These are phyloP conservation scores for Stylophora pistillata DNA, from an alignment of 64 coral and sea anemone species.

Conservation along the genomic window DNA sequence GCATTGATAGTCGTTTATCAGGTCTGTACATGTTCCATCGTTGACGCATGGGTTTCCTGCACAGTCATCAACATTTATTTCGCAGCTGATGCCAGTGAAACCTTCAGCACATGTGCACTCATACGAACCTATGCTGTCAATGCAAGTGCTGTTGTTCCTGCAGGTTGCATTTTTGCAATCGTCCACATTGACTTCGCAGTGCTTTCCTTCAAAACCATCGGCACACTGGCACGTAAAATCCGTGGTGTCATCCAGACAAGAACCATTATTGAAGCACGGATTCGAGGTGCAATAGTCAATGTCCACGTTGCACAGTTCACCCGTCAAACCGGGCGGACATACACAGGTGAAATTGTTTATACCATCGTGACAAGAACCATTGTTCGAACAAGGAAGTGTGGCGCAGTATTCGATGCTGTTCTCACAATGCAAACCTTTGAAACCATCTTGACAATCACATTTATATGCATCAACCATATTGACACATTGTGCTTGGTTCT, in stretches of 20 bases:
- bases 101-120: conserved; percentile 25
- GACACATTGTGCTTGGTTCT: conserved; percentile 20
- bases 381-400: conserved; percentile 30
- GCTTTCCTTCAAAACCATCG: conserved; percentile 50
- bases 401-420: conserved; percentile 59
- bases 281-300: conserved; percentile 41
- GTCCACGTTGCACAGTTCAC: conserved; percentile 37
- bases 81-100: conserved; percentile 29
- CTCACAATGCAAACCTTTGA: conserved; percentile 28
- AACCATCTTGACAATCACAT: conserved; percentile 38
- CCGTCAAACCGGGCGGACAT: conserved; percentile 24
- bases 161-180: conserved; percentile 13
- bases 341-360: conserved; percentile 32
- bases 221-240: conserved; percentile 30
- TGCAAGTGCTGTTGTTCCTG: conserved; percentile 14
- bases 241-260: conserved; percentile 24
- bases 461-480: conserved; percentile 5
- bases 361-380: not conserved
- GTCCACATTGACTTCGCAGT: conserved; percentile 34
- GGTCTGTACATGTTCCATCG: conserved; percentile 32
- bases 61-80: conserved; percentile 48
- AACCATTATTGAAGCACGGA: conserved; percentile 55
- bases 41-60: conserved; percentile 46
- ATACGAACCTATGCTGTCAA: conserved; percentile 7
- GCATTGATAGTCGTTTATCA: conserved; percentile 42